These are phyloP conservation scores for Sturmia bella DNA, from an alignment of 2,888 invertebrate genomes.

Conservation along the genomic window DNA sequence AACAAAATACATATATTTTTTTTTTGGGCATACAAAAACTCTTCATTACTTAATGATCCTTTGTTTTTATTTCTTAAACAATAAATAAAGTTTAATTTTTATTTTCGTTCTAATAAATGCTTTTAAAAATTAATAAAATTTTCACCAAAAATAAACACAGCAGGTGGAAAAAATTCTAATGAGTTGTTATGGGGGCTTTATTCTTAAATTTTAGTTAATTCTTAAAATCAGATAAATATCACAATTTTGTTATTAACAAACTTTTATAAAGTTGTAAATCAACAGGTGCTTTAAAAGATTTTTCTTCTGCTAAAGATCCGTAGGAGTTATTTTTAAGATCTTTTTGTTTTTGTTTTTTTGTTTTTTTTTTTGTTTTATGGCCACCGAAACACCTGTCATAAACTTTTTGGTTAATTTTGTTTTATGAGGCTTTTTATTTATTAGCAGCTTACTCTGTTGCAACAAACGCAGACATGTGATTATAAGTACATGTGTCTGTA, in stretches of 20 bases:
- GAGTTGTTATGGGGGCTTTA: slow-evolving; percentile 10
- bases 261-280: slow-evolving; percentile 58
- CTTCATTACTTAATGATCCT: too few relatives aligned
- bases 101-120: slow-evolving; percentile 18
- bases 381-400: slow-evolving; percentile 2
- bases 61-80: background rate
- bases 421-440: slow-evolving; percentile 38
- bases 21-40: too few relatives aligned
- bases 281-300: slow-evolving; percentile 51
- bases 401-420: slow-evolving; percentile 19
- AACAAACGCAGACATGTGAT: too few relatives aligned
- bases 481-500: too few relatives aligned
- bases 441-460: slow-evolving; percentile 18
- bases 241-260: slow-evolving; percentile 46
- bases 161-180: slow-evolving; percentile 16
- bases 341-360: background rate
- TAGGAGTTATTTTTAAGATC: background rate
- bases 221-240: slow-evolving; percentile 54
- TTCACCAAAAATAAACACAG: slow-evolving; percentile 32
- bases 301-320: background rate
- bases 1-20: too few relatives aligned
- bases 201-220: slow-evolving; percentile 34
- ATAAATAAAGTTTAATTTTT: too few relatives aligned
- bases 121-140: slow-evolving; percentile 37
- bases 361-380: slow-evolving; percentile 2